Percentiles rank a stretch among this genome's conserved stretches.
phyloP scores from a whole-genome alignment of 2,113 vertebrate genomes.

The Mormyrus lacerda region DNA sequence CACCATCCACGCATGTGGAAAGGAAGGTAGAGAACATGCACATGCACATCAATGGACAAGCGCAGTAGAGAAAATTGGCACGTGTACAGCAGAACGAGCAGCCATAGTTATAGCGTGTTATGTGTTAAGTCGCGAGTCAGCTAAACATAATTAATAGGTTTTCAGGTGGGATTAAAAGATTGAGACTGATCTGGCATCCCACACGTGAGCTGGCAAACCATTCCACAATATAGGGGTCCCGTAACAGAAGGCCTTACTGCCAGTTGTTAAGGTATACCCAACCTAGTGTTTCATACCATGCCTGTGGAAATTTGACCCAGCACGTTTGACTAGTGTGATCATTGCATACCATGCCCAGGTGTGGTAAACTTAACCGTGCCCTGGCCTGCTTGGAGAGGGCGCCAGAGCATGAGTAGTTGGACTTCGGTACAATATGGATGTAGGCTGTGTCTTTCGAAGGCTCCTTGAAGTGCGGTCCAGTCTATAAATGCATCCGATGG shows the following conservation, averaged over 20 bases:
- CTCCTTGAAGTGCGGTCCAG: no score
- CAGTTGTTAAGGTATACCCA: not conserved
- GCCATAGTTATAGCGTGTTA: not conserved
- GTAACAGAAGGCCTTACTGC: not conserved
- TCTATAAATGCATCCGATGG: no score
- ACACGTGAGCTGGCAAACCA: not conserved
- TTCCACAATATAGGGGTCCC: not conserved
- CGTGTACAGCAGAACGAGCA: not conserved
- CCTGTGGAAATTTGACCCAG: not conserved
- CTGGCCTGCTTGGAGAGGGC: no score
- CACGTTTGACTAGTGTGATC: not conserved
- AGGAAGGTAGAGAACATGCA: not conserved
- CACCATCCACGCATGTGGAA: no score
- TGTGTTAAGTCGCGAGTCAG: not conserved
- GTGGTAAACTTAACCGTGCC: not conserved
- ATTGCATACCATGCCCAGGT: not conserved
- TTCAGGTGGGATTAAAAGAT: not conserved
- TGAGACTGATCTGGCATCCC: not conserved
- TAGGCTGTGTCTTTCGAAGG: not conserved
- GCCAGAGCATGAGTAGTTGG: not conserved
- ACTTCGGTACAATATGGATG: not conserved
- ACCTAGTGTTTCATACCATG: not conserved
- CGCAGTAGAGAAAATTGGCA: not conserved
- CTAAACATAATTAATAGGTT: not conserved
- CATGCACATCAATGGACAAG: not conserved